phyloP scores from a whole-genome alignment of 2,797 vertebrate species.

The Garrulus glandarius region DNA sequence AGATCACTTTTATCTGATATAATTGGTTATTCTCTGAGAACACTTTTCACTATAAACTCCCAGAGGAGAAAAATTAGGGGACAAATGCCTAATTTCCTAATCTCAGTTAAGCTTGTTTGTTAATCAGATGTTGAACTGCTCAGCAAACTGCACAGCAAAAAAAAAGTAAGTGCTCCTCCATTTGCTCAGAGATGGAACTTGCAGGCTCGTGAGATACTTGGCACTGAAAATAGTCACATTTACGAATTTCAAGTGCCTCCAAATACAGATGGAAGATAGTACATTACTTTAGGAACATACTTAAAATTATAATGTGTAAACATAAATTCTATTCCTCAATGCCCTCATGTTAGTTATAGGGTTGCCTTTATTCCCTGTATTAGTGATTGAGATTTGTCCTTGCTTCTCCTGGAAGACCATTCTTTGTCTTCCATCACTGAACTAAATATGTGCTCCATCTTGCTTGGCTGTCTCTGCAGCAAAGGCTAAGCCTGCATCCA shows the following conservation, averaged over 20 bases:
- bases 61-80: background rate
- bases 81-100: background rate
- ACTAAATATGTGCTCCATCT: background rate
- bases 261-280: background rate
- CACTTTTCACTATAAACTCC: background rate
- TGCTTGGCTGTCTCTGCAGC: background rate
- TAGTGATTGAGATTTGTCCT: background rate
- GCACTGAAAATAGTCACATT: slow-evolving; percentile 2
- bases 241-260: background rate
- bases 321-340: background rate
- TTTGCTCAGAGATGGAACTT: background rate
- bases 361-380: background rate
- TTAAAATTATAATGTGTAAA: background rate
- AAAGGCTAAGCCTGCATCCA: background rate
- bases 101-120: background rate
- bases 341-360: background rate
- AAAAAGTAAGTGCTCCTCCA: background rate
- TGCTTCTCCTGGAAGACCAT: background rate
- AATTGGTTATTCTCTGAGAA: background rate
- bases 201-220: background rate
- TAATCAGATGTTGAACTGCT: background rate
- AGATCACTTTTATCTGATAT: background rate
- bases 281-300: background rate
- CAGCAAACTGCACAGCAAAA: background rate
- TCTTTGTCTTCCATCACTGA: background rate